A percentile compares a stretch with the other conserved stretches of the same genome.
These are phyloP conservation scores for Melangyna quadrimaculata DNA, from an alignment of 2,888 invertebrate species.

Conservation along the genomic window DNA sequence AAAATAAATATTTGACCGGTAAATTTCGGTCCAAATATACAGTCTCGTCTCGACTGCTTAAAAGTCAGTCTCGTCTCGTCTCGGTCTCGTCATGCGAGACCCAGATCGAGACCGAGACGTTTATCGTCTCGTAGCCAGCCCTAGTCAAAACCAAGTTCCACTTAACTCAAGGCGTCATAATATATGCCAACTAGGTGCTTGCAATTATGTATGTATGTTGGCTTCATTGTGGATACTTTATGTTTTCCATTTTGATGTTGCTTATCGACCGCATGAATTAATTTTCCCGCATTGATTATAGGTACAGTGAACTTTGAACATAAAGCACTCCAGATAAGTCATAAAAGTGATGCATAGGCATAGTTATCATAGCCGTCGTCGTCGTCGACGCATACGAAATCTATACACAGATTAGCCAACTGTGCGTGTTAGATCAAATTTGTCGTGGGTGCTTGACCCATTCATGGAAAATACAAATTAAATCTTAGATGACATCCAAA, in stretches of 20 bases:
- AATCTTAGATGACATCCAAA: no score
- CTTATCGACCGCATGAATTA: conserved; percentile 1
- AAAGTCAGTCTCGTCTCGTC: no score
- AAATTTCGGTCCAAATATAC: no score
- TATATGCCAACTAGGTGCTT: background rate
- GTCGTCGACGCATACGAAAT: no score
- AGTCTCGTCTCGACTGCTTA: no score
- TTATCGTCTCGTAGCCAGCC: no score
- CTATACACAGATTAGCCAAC: no score
- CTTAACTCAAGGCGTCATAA: background rate
- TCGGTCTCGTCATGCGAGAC: no score
- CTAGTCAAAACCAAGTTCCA: no score
- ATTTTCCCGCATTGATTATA: background rate
- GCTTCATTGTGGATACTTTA: background rate
- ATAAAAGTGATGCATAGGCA: background rate
- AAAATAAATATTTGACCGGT: no score
- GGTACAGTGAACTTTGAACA: background rate
- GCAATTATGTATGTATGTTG: background rate
- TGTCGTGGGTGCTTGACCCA: background rate
- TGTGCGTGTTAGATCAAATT: background rate
- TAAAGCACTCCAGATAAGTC: background rate
- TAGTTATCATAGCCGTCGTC: background rate
- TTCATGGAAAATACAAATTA: background rate
- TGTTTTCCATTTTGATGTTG: background rate
- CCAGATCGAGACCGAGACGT: no score